phyloP scores from a whole-genome alignment of 2,113 vertebrate species.

The Ranitomeya variabilis region DNA sequence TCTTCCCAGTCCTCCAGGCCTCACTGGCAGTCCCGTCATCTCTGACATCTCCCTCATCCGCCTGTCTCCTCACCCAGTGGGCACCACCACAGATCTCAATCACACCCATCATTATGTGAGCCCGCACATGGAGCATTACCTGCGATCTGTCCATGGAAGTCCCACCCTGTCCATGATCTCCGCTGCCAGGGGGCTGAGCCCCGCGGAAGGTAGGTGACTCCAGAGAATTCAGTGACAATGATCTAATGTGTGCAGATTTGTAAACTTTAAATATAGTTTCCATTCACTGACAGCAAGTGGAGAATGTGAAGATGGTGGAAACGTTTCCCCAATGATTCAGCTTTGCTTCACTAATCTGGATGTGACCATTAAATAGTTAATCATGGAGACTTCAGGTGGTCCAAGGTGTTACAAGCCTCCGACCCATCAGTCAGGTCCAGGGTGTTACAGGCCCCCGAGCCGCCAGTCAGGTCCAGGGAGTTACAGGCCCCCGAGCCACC shows the following conservation, averaged over 20 bases:
- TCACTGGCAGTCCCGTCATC: constrained; percentile 91
- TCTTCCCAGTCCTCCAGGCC: constrained; percentile 81
- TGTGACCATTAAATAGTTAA: not conserved
- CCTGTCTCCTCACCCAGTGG: constrained; percentile 84
- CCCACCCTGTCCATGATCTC: constrained; percentile 96
- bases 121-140: constrained; percentile 97
- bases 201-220: constrained; percentile 84
- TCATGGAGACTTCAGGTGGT: not conserved
- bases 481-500: too few species aligned
- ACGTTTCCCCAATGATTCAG: too few species aligned
- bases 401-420: too few species aligned
- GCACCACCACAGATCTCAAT: constrained; percentile 84
- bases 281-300: not conserved
- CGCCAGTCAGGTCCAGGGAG: too few species aligned
- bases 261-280: not conserved
- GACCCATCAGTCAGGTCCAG: too few species aligned
- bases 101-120: constrained; percentile 86
- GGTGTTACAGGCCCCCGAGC: too few species aligned
- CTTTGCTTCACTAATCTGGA: not conserved
- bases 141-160: constrained; percentile 90
- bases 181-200: constrained; percentile 91
- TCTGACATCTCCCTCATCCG: constrained; percentile 95
- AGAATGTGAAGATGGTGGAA: not conserved
- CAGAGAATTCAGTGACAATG: too few species aligned
- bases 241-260: too few species aligned